phyloP scores from a whole-genome alignment of 2,888 invertebrate species.

The Drosophila picticornis region DNA sequence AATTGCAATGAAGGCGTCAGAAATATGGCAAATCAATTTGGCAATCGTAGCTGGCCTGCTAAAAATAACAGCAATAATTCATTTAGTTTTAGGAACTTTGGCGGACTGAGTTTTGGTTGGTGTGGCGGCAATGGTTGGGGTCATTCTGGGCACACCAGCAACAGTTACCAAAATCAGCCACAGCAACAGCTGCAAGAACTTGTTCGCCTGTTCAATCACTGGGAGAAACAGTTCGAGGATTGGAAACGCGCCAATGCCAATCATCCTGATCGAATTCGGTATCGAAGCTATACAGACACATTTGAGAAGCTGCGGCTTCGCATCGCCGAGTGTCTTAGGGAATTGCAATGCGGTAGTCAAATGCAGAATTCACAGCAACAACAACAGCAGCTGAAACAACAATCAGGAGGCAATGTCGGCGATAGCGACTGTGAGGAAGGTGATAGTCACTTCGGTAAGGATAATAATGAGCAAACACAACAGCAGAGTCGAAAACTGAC shows the following conservation, averaged over 20 bases:
- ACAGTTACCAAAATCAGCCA: conserved; percentile 87
- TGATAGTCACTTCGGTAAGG: background rate
- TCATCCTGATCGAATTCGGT: conserved; percentile 95
- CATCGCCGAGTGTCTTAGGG: conserved; percentile 92
- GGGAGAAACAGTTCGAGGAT: conserved; percentile 96
- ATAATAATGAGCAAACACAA: background rate
- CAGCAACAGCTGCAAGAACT: conserved; percentile 91
- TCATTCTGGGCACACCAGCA: conserved; percentile 87
- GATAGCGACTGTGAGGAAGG: background rate
- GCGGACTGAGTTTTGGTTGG: conserved; percentile 2
- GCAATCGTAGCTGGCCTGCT: conserved; percentile 26
- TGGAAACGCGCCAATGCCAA: conserved; percentile 96
- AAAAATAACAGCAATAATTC: conserved; percentile 31
- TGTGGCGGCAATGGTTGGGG: conserved; percentile 8
- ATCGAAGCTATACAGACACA: conserved; percentile 93
- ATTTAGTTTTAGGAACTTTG: conserved; percentile 28
- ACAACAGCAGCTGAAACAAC: background rate
- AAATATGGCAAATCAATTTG: conserved; percentile 23
- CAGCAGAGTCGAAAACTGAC: background rate
- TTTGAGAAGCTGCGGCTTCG: conserved; percentile 94
- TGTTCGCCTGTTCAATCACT: conserved; percentile 94
- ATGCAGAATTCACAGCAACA: conserved; percentile 36
- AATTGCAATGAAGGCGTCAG: conserved; percentile 16
- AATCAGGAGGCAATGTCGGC: background rate
- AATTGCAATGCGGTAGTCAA: conserved; percentile 89